Evolutionary conservation across 2,888 invertebrate species (phyloP).

Genomic region (Malacosoma neustria): DNA sequence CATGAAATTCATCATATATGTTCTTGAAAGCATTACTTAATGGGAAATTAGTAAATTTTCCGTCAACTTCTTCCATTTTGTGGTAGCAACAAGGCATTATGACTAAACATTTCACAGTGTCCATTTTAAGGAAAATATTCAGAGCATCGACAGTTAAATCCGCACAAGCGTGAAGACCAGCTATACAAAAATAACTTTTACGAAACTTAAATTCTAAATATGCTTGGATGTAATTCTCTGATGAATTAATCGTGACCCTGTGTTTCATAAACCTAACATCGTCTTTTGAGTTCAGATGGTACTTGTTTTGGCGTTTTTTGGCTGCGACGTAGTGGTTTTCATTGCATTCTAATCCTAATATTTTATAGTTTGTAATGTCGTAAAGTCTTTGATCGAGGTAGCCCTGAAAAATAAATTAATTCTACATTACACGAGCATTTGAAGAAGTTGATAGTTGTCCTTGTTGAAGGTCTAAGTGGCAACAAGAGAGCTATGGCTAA

Average conservation of each 20-base stretch:
- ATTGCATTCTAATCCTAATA: conserved; percentile 81
- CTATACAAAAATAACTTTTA: conserved; percentile 42
- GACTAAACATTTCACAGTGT: conserved; percentile 70
- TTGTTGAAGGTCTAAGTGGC: too few relatives aligned
- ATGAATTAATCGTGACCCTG: conserved; percentile 70
- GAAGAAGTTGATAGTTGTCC: too few relatives aligned
- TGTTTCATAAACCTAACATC: conserved; percentile 76
- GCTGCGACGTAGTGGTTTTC: conserved; percentile 71
- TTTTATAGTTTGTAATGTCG: conserved; percentile 70
- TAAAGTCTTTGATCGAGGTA: conserved; percentile 81
- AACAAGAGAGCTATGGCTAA: too few relatives aligned
- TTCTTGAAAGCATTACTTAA: conserved; percentile 67
- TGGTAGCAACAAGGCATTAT: conserved; percentile 90
- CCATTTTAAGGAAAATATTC: conserved; percentile 76
- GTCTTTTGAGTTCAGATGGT: conserved; percentile 62
- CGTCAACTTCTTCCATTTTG: conserved; percentile 58
- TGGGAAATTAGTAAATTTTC: conserved; percentile 79
- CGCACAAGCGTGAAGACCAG: conserved; percentile 85
- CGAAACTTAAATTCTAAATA: conserved; percentile 49
- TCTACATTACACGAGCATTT: too few relatives aligned
- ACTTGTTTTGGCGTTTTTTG: conserved; percentile 68
- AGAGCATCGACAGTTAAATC: conserved; percentile 82
- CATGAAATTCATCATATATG: conserved; percentile 38
- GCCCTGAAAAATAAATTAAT: conserved; percentile 72
- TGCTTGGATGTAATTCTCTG: conserved; percentile 45